Percentiles rank a stretch among this genome's conserved stretches.
These are phyloP conservation scores for Carpatolechia fugitivella DNA, from an alignment of 2,888 invertebrate species.

Conservation along the genomic window DNA sequence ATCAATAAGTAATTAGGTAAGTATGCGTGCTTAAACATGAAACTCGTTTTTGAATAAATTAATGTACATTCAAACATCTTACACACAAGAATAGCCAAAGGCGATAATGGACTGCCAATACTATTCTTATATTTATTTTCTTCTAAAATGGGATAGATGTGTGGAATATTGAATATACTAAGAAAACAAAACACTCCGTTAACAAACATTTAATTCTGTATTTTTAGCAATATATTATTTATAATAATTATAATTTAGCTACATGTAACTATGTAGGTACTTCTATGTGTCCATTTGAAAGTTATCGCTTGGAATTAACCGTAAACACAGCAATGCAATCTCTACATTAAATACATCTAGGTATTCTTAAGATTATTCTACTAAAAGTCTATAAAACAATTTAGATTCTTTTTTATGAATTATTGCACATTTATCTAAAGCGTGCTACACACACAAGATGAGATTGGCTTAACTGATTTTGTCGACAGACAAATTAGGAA, in stretches of 20 bases:
- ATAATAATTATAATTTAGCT: constrained; percentile 75
- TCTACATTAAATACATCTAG: constrained; percentile 54
- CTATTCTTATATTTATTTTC: no score
- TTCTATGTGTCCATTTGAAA: constrained; percentile 41
- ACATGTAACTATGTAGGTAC: constrained; percentile 57
- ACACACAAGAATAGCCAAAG: no score
- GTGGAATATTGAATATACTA: constrained; percentile 1
- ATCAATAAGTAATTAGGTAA: no score
- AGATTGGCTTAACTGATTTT: no score
- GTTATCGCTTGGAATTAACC: constrained; percentile 43
- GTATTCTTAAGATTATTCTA: constrained; percentile 28
- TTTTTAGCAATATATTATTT: constrained; percentile 78
- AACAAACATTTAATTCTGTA: constrained; percentile 78
- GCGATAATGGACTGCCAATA: no score
- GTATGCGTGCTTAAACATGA: no score
- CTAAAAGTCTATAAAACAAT: constrained; percentile 52
- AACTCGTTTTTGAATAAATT: no score
- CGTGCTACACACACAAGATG: not conserved
- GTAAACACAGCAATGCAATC: constrained; percentile 53
- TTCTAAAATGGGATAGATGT: no score
- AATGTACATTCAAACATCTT: no score
- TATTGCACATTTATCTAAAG: constrained; percentile 65
- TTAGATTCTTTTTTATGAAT: constrained; percentile 51
- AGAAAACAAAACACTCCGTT: constrained; percentile 50
- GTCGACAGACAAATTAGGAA: no score